Evolutionary conservation across 2,888 invertebrate species (phyloP), one percentile per base, ranked within the genome.

Genomic region (Drosophila rellima): DNA sequence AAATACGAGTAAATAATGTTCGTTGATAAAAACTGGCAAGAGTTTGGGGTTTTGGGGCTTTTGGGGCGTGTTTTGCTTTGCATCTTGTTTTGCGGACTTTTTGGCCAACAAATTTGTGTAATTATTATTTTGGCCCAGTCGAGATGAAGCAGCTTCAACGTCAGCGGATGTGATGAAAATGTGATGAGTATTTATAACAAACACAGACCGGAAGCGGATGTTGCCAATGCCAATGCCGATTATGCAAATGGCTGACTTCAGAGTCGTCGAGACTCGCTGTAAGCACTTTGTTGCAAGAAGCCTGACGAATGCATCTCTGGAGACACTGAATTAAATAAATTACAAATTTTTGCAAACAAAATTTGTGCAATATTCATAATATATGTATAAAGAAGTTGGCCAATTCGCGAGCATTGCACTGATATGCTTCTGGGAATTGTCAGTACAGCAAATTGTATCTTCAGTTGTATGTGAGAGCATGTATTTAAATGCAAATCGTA

Each of bases 1-100:
- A 68, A 80, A 82, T 83, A 45, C 64, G 84, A 76, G 74, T 78
- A 75, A 89, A 89, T 87, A 83, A 82, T 82, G 82, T 66, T 67
- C 65, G 85, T 78, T 85, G 83, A 88, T 85, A 82, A 85, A 82
- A 88, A 79, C 44, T 40, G 70, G 69, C 70, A 68, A 56, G 51
- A 71, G 60, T 50, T 54, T 37, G 3, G 39, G 39, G 70, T 61
- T 77, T 59, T 57, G 54, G 39, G 51, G 47, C 55, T 52, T 66
- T 39, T n/a, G 17, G n/a, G 23, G 35, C 13, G 59, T 20, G 44
- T 59, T 33, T 39, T 10, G 33, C n/a, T 65, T 42, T 54, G 35
- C 31, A 52, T 52, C 31, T 47, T 66, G 61, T 62, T 40, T 47
- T 63, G 40, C 20, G 20, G 52, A 40, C 62, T 51, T 68, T 70